These are phyloP conservation scores for Bucorvus abyssinicus DNA, from an alignment of 2,797 vertebrate species.

Conservation along the genomic window DNA sequence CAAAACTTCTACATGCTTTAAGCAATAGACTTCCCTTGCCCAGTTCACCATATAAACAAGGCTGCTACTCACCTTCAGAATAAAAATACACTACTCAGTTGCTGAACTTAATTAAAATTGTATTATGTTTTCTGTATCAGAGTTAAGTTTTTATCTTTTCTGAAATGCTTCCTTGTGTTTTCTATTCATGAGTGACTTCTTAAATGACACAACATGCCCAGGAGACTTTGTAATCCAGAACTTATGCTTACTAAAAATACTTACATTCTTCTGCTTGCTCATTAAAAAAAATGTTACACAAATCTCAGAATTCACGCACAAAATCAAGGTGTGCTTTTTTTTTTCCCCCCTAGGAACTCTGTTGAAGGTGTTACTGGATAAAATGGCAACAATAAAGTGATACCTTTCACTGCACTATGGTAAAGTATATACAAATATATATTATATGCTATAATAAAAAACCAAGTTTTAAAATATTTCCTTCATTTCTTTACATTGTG, in stretches of 20 bases:
- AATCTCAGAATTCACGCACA: background rate
- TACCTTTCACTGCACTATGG: background rate
- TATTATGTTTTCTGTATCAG: background rate
- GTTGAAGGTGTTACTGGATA: background rate
- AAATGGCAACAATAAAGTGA: background rate
- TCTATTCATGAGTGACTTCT: background rate
- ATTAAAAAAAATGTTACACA: background rate
- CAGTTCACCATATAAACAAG: background rate
- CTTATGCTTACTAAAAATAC: background rate
- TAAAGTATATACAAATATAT: background rate
- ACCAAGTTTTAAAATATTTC: background rate
- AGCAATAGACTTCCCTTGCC: background rate
- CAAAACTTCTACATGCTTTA: background rate
- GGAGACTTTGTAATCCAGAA: background rate
- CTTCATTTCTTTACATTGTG: background rate
- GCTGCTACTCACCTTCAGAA: background rate
- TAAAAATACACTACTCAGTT: background rate
- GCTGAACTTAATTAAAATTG: background rate
- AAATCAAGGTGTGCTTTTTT: background rate
- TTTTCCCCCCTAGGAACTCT: background rate
- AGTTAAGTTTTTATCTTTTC: background rate
- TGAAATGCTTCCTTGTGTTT: background rate
- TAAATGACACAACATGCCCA: background rate
- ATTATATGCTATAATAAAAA: background rate
- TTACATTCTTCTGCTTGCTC: background rate